Percentiles rank a stretch among this genome's conserved stretches.
These are phyloP conservation scores for Sebastes vulpes DNA, from an alignment of 2,797 vertebrate species.

Conservation along the genomic window DNA sequence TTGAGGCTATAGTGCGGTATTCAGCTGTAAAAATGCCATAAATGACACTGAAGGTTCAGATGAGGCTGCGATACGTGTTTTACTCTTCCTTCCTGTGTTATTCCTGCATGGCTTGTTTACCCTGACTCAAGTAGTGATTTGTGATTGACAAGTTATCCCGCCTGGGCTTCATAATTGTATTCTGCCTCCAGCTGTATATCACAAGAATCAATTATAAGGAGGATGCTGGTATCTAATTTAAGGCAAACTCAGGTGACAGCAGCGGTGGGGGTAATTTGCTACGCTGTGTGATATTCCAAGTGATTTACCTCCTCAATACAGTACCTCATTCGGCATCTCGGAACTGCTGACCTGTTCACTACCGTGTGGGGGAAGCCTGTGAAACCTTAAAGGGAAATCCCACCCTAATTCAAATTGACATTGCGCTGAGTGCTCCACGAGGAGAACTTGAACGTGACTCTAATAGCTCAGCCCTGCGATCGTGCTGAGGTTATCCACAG, in stretches of 20 bases:
- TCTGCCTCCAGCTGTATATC: slow-evolving; percentile 36
- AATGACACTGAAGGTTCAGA: slow-evolving; percentile 10
- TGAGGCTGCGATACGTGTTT: not conserved
- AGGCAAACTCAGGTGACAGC: slow-evolving; percentile 51
- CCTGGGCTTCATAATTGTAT: slow-evolving; percentile 47
- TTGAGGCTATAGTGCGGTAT: slow-evolving; percentile 11
- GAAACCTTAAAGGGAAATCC: slow-evolving; percentile 71
- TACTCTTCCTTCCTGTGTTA: slow-evolving; percentile 4
- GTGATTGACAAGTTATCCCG: slow-evolving; percentile 45
- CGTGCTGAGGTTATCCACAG: slow-evolving; percentile 40
- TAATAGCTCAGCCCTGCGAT: slow-evolving; percentile 42
- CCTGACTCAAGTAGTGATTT: slow-evolving; percentile 46
- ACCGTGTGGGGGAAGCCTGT: slow-evolving; percentile 61
- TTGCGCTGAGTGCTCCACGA: slow-evolving; percentile 62
- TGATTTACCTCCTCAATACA: slow-evolving; percentile 49
- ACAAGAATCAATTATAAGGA: slow-evolving; percentile 54
- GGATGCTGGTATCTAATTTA: slow-evolving; percentile 52
- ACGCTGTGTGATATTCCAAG: slow-evolving; percentile 46
- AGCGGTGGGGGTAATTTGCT: slow-evolving; percentile 36
- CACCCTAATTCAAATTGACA: slow-evolving; percentile 66
- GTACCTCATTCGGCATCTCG: slow-evolving; percentile 5
- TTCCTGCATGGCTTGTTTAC: slow-evolving; percentile 24
- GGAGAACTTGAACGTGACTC: slow-evolving; percentile 59
- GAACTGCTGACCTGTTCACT: slow-evolving; percentile 67
- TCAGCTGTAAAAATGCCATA: slow-evolving; percentile 39